phyloP scores from a whole-genome alignment of 2,888 invertebrate genomes.

The Orthosia gracilis region DNA sequence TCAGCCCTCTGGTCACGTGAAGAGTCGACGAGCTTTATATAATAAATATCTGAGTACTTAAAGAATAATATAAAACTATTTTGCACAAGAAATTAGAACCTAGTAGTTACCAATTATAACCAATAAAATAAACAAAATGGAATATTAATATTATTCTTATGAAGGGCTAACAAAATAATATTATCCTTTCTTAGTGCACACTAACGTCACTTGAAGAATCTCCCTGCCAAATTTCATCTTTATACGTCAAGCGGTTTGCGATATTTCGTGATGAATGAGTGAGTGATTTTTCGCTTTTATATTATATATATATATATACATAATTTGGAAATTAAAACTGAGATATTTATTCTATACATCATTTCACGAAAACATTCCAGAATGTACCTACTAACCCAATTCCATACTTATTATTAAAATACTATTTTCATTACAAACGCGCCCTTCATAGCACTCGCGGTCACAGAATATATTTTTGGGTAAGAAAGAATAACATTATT shows the following conservation, averaged over 20 bases:
- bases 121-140: not conserved
- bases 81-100: not conserved
- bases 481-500: constrained; percentile 4
- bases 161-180: too few relatives aligned
- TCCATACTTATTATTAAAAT: constrained; percentile 32
- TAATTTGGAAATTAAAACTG: too few relatives aligned
- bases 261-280: too few relatives aligned
- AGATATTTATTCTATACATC: not conserved
- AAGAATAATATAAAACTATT: not conserved
- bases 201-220: too few relatives aligned
- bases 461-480: constrained; percentile 27
- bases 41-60: not conserved
- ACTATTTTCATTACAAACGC: constrained; percentile 30
- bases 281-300: too few relatives aligned
- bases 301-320: too few relatives aligned
- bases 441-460: constrained; percentile 31
- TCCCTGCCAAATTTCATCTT: too few relatives aligned
- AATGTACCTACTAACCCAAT: constrained; percentile 17
- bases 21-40: too few relatives aligned
- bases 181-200: too few relatives aligned
- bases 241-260: too few relatives aligned
- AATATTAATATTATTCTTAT: not conserved
- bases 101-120: not conserved
- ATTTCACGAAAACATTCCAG: not conserved
- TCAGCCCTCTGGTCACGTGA: too few relatives aligned